Evolutionary conservation across 2,888 invertebrate genomes (phyloP), one percentile per base, ranked within the genome.

Genomic region (Ichneumon xanthorius): DNA sequence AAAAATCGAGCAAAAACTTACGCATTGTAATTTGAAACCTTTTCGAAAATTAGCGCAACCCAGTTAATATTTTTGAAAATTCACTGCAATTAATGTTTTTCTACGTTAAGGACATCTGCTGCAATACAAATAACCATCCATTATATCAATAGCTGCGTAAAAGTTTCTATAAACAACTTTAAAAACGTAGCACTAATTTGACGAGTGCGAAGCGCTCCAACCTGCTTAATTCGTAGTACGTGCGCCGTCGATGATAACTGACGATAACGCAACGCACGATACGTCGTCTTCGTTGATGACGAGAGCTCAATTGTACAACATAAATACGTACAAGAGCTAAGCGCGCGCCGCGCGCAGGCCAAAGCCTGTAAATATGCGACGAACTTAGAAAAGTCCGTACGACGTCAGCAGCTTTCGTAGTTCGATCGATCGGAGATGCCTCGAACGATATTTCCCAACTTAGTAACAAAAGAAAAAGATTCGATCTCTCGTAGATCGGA

Each of bases 221-320:
- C 11, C 11, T 11, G 2, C 40, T 55, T 22, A 22, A 22, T 33
- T 58, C 16, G 55, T 2, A 3, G 37, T 22, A 55, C 22, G 19
- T 26, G 2, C 11, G 72, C 22, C 72, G 16, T 16, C 55, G 40
- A 72, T 14, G 11, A 72, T 58, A 14, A 16, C 7, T 40, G 58
- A 72, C 22, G 19, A 72, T 72, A 14, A 7, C 7, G 5, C 0
- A 58, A 58, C 37, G 22, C 40, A 45, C 55, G 22, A 72, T 72
- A 11, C 58, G 40, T 58, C 72, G 72, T 58, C 16, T 40, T 72
- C 58, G 58, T 45, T 55, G 26, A 45, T 26, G 72, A 72, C 26
- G 72, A 55, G 72, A 72, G 72, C 26, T 45, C 58, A 72, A 55
- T 58, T 37, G 58, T 55, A 22, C 16, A 0, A 14, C 26, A 14